Evolutionary conservation across 1,140 invertebrate genomes (phyloP), one percentile per base, ranked within the genome.

Genomic region (Drosophila seguyi): DNA sequence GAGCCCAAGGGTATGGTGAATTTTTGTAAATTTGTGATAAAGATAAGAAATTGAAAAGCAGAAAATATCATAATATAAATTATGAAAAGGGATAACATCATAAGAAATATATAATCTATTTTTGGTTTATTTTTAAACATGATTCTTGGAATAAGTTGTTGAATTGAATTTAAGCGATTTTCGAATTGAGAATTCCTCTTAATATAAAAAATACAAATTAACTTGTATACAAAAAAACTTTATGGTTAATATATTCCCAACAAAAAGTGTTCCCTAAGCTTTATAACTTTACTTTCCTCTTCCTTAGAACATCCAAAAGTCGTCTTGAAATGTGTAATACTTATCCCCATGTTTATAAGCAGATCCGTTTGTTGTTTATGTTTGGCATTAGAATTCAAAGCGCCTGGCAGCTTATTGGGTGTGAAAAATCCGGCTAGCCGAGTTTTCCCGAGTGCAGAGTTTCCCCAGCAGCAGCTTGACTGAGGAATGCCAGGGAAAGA

Each of bases 381-480:
- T 50, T 75, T 63, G 58, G 66, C 66, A 72, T 79, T 87, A 79
- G 72, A 79, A 78, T 75, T 69, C 82, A 52, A 69, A 76, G 63
- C 69, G 65, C 62, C 59, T 60, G 59, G 47, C 53, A 63, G 58
- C 61, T 75, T 75, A 75, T 79, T 72, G 69, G 69, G 69, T 79
- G 69, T 75, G 72, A 75, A 59, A 60, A 50, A 38, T 59, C 50
- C 48, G 50, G 18, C 25, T 36, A 50, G 22, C 20, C 27, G 8
- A 72, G 20, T 36, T 44, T 44, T 29, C 38, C 16, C 22, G 44
- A 34, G 13, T 47, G 60, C 52, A 29, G 22, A 59, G 53, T 59
- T 63, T 14, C 18, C 38, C 61, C 11, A 27, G 55, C 6, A 22
- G 13, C 31, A 66, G 36, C 18, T 31, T 41, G 36, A 42, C 62